phyloP scores from a whole-genome alignment of 2,888 invertebrate genomes.

The Agrotis exclamationis region DNA sequence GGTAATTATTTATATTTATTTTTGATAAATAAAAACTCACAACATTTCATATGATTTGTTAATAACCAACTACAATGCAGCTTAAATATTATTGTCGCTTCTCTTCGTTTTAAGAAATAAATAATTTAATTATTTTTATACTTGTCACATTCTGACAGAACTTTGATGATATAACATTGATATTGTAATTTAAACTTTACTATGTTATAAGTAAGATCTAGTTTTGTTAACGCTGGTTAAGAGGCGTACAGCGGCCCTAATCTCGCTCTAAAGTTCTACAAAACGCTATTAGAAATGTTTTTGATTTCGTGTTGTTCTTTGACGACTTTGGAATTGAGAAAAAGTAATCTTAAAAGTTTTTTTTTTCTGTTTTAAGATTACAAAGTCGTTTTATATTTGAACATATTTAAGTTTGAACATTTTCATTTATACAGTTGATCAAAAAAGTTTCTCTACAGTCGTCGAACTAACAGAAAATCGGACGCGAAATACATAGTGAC shows the following conservation, averaged over 20 bases:
- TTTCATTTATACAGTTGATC: background rate
- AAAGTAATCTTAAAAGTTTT: background rate
- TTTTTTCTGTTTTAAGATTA: background rate
- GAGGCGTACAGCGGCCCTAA: conserved; percentile 43
- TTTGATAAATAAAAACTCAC: background rate
- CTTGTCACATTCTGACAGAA: conserved; percentile 22
- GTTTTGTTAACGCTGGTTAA: conserved; percentile 50
- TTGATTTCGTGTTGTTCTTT: conserved; percentile 10
- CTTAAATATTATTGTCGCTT: conserved; percentile 50
- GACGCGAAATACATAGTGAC: conserved; percentile 57
- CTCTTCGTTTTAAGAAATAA: conserved; percentile 31
- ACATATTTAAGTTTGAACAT: no score
- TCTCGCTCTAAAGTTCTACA: conserved; percentile 51
- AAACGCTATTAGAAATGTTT: conserved; percentile 18
- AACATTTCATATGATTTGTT: conserved; percentile 14
- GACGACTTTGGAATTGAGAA: conserved; percentile 39
- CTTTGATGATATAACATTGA: conserved; percentile 42
- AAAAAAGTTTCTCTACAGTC: conserved; percentile 16
- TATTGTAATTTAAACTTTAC: conserved; percentile 58
- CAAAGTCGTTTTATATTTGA: background rate
- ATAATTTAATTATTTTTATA: conserved; percentile 20
- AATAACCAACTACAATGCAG: conserved; percentile 21
- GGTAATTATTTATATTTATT: background rate
- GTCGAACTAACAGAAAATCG: conserved; percentile 39
- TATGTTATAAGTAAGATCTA: conserved; percentile 59